A percentile compares a stretch with the other conserved stretches of the same genome.
These are phyloP conservation scores for Bombus sylvicola DNA, from an alignment of 1,140 invertebrate genomes.

Conservation along the genomic window DNA sequence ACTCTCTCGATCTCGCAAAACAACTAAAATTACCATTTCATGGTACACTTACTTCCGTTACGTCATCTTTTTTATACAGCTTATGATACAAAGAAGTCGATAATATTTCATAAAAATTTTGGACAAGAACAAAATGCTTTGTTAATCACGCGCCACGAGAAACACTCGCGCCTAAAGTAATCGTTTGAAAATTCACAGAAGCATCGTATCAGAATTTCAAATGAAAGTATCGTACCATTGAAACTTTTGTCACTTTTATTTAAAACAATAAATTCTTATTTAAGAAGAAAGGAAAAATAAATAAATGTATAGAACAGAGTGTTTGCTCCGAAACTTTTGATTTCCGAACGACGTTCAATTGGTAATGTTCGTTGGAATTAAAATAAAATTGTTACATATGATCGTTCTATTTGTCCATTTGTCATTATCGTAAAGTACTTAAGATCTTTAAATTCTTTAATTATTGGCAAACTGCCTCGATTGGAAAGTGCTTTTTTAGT, in stretches of 20 bases:
- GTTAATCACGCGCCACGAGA: conserved; percentile 40
- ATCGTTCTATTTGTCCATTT: not conserved
- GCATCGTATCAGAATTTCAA: not conserved
- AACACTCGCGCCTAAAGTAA: not conserved
- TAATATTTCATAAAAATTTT: conserved; percentile 35
- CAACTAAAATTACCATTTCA: conserved; percentile 31
- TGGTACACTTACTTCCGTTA: conserved; percentile 13
- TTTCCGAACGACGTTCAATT: not conserved
- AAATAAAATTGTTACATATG: not conserved
- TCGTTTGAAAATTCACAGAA: not conserved
- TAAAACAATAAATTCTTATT: not conserved
- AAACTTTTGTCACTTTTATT: not conserved
- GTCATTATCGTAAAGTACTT: not conserved
- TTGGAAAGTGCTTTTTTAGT: conserved; percentile 10
- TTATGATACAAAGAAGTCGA: conserved; percentile 40
- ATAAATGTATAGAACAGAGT: not conserved
- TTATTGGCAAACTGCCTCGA: conserved; percentile 1
- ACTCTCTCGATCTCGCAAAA: not conserved
- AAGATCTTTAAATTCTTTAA: not conserved
- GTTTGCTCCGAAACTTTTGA: not conserved
- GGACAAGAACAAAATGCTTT: conserved; percentile 37
- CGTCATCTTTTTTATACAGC: conserved; percentile 10
- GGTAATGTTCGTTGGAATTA: not conserved
- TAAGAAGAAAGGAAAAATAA: not conserved
- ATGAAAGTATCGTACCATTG: not conserved